Evolutionary conservation across 2,113 vertebrate species (phyloP).

Genomic region (Sorex araneus): DNA sequence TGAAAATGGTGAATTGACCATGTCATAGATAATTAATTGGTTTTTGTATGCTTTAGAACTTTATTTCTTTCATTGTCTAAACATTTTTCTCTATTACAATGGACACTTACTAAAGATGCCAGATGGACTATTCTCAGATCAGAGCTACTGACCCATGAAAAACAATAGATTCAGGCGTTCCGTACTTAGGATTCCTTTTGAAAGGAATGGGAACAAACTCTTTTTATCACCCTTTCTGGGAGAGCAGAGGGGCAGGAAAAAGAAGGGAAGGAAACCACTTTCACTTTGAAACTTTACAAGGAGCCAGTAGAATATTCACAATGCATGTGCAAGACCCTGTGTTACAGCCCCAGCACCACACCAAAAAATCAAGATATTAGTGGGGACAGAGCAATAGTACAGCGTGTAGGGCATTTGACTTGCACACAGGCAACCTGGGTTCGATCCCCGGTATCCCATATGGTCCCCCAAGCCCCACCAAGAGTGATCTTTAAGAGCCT

Average conservation of each 20-base stretch:
- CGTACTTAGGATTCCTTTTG: neutral
- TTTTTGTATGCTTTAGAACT: neutral
- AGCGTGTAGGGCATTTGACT: too few relatives aligned
- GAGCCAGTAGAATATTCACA: neutral
- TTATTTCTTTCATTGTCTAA: constrained; percentile 13
- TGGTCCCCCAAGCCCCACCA: too few relatives aligned
- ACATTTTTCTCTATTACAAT: neutral
- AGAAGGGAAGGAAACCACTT: neutral
- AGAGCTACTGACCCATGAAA: neutral
- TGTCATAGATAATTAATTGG: neutral
- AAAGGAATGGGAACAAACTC: constrained; percentile 43
- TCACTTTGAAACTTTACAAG: constrained; percentile 38
- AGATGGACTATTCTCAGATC: neutral
- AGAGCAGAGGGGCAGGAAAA: neutral
- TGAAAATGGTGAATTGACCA: neutral
- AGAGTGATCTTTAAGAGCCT: too few relatives aligned
- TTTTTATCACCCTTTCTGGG: neutral
- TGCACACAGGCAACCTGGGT: too few relatives aligned
- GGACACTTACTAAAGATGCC: neutral
- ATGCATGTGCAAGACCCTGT: too few relatives aligned
- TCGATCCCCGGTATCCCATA: too few relatives aligned
- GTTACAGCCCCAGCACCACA: too few relatives aligned
- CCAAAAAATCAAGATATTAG: too few relatives aligned
- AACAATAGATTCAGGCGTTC: neutral
- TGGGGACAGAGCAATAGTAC: too few relatives aligned